phyloP scores from a whole-genome alignment of 2,113 vertebrate species.

The Piliocolobus tephrosceles region DNA sequence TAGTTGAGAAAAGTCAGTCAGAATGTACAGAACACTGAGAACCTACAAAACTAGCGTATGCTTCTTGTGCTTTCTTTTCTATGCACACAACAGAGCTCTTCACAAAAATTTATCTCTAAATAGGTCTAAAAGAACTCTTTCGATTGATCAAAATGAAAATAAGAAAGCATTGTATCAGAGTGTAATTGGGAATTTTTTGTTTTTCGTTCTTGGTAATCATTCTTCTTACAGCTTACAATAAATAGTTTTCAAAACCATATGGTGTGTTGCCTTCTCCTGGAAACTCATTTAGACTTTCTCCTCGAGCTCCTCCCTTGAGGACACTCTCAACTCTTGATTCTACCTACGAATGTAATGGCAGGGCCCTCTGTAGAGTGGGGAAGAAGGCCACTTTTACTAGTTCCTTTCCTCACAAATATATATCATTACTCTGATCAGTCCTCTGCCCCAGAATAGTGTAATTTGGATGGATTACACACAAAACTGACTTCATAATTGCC shows the following conservation, averaged over 20 bases:
- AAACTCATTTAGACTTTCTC: not conserved
- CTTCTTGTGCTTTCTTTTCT: not conserved
- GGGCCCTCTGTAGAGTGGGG: no score
- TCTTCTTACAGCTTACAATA: not conserved
- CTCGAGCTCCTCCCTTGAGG: not conserved
- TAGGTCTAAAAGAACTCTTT: not conserved
- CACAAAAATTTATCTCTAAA: not conserved
- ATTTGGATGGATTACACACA: not conserved
- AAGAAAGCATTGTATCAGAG: not conserved
- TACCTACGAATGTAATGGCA: accelerated
- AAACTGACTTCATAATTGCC: not conserved
- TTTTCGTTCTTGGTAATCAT: not conserved
- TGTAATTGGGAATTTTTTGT: not conserved
- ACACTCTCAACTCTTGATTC: not conserved
- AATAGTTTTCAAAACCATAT: not conserved
- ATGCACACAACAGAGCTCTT: not conserved
- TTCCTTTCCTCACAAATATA: not conserved
- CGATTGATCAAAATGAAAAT: not conserved
- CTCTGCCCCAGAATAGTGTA: not conserved
- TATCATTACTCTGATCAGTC: not conserved
- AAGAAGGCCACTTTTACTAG: not conserved
- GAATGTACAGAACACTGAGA: not conserved
- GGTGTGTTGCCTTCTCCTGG: not conserved
- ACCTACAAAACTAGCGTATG: not conserved
- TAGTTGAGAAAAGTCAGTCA: not conserved